Evolutionary conservation across 2,797 vertebrate genomes (phyloP).

Genomic region (Salarias fasciatus): DNA sequence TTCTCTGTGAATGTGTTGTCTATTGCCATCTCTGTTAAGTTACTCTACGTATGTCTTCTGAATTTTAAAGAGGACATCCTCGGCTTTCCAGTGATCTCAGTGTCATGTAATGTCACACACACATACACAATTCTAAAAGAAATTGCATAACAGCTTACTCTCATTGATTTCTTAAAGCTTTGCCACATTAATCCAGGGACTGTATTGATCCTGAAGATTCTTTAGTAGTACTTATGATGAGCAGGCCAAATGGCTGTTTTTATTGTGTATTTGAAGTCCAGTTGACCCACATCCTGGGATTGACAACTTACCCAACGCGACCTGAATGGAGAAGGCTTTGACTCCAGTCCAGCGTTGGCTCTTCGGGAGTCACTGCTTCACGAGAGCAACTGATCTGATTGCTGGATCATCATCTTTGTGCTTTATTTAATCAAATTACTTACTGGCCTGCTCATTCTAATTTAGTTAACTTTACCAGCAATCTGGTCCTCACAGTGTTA

Average conservation of each 20-base stretch:
- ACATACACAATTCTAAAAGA: too few species aligned
- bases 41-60: too few species aligned
- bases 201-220: neutral
- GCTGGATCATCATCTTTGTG: constrained; percentile 27
- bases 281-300: constrained; percentile 11
- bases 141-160: too few species aligned
- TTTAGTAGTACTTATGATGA: neutral
- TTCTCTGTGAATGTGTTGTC: too few species aligned
- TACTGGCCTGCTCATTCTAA: constrained; percentile 7
- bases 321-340: constrained; percentile 1
- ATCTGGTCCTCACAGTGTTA: neutral
- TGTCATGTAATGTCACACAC: too few species aligned
- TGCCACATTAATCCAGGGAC: too few species aligned
- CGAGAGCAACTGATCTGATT: constrained; percentile 34
- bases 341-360: constrained; percentile 13
- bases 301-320: constrained; percentile 6
- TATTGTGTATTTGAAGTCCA: constrained; percentile 1
- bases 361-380: neutral
- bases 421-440: constrained; percentile 52
- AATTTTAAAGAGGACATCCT: too few species aligned
- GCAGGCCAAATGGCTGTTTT: neutral
- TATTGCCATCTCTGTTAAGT: too few species aligned
- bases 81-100: too few species aligned
- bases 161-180: too few species aligned
- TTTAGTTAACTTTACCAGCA: neutral